Evolutionary conservation across 2,113 vertebrate species (phyloP), one percentile per base, ranked within the genome.

Genomic region (Pseudolaguvia tuberculata): DNA sequence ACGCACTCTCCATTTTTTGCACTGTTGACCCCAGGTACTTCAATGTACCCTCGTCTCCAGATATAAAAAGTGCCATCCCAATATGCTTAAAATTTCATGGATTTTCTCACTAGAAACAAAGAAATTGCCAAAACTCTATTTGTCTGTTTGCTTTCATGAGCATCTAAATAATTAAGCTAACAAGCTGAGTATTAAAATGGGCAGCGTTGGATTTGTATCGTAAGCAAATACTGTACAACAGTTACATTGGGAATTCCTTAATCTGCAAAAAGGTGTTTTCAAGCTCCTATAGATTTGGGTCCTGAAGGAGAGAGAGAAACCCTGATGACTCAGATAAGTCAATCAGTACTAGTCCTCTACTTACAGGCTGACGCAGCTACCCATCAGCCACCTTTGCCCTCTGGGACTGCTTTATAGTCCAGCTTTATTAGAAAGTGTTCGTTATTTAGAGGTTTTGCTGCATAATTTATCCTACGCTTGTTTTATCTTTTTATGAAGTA

Each of bases 151-250:
- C 59, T 77, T 70, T 59, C 51, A n/a, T 75, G 53, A 61, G 59
- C 39, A 7, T 80, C 74, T 65, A 69, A 29, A 23, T 70, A 73
- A 78, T 78, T 78, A 78, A 72, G 51, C 67, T 62, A 55, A 52
- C 45, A 39, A 78, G 73, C 45, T 39, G 23, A 76, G 45, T 52
- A 45, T n/a, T 58, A 63, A 62, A 72, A 68, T 66, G 39, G 47
- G 63, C 53, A 25, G 21, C 55, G 3, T 31, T 59, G 14, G 52
- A 51, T 13, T 21, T 53, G 31, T 70, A 35, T 52, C 31, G 58
- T 73, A 61, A 66, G 66, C 66, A 82, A 55, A 79, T 74, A 73
- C 25, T 47, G 39, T 42, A 42, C 39, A 42, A 27, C 55, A 35
- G 1, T 57, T 42, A 39, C 65, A 7, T 53, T 66, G 48, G 29